phyloP scores from a whole-genome alignment of 2,888 invertebrate genomes.

The Agriopis aurantiaria region DNA sequence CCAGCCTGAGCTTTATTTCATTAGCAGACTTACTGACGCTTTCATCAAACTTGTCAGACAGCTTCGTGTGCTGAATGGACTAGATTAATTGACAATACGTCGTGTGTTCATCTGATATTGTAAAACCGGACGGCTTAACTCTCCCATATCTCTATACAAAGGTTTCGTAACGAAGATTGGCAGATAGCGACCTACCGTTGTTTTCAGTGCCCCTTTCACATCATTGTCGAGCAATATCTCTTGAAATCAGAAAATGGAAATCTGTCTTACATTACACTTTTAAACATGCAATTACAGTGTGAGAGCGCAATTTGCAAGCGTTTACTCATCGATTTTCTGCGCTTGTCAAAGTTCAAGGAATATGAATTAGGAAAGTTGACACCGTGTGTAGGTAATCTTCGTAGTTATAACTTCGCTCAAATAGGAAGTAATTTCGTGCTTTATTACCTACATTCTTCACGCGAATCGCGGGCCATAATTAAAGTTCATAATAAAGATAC shows the following conservation, averaged over 20 bases:
- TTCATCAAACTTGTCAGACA: conserved; percentile 56
- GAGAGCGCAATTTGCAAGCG: conserved; percentile 38
- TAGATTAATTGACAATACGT: conserved; percentile 57
- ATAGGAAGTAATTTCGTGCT: conserved; percentile 79
- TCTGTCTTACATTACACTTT: conserved; percentile 30
- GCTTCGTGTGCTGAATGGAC: conserved; percentile 52
- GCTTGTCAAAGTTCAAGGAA: conserved; percentile 39
- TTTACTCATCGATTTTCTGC: conserved; percentile 37
- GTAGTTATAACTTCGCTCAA: conserved; percentile 55
- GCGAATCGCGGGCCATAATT: conserved; percentile 72
- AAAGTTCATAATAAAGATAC: conserved; percentile 70
- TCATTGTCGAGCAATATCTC: conserved; percentile 31
- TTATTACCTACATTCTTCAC: conserved; percentile 72
- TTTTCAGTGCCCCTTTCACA: conserved; percentile 41
- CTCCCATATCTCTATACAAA: conserved; percentile 46
- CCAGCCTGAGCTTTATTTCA: conserved; percentile 51
- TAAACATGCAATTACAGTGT: conserved; percentile 32
- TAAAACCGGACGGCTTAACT: conserved; percentile 48
- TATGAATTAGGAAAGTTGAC: conserved; percentile 33
- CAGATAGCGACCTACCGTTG: conserved; percentile 38
- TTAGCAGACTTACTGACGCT: conserved; percentile 53
- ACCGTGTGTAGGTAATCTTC: conserved; percentile 34
- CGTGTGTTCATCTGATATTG: conserved; percentile 49
- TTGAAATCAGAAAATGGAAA: conserved; percentile 31
- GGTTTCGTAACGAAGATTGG: conserved; percentile 54